Base-by-base conservation (phyloP, 2,113 vertebrate genomes). In the Pontoporia blainvillei region DNA sequence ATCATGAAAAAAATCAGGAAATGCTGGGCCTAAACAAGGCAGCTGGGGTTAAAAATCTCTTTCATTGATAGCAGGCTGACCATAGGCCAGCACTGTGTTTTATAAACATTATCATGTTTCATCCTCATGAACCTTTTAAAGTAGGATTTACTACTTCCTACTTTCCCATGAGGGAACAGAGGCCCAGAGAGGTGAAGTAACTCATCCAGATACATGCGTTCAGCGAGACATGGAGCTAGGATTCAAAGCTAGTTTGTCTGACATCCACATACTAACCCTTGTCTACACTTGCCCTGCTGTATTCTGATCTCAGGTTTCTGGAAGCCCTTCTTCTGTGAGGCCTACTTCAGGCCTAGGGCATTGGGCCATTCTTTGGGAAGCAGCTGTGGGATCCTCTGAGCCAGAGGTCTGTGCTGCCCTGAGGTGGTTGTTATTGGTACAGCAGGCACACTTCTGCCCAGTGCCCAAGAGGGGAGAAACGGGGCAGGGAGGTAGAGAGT, bases 1-100 rank as follows among this genome's bases (percentile, higher is more conserved):
- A 39, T 54, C 64, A 13, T 54, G 49, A 69, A 93, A 95, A 95
- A 95, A 82, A 62, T 83, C 18, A 96, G 67, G 46, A 96, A 79
- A 75, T 88, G 54, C 23, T 62, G 34, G 75, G 13, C 8, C 8
- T 46, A 34, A 73, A 62, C 61, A 87, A 72, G 49, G 49, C 20
- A 95, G 23, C 29, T 57, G 79, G 13, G 12, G 8, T 62, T 89
- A 85, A 73, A 78, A 84, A n/a, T 88, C 59, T 94, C 54, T 94
- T 92, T 69, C 64, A 52, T 27, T 67, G 66, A 3, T 83, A 46
- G 21, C 75, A 44, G 46, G 23, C 25, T 95, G 71, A 95, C 72
- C 25, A 3, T 71, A 54, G 46, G 29, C n/a, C 25, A 20, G 21
- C 49, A 66, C 31, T 75, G 18, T 92, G 49, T 88, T 46, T 95